Evolutionary conservation across 2,113 vertebrate species (phyloP).

Genomic region (Hippoglossus stenolepis): DNA sequence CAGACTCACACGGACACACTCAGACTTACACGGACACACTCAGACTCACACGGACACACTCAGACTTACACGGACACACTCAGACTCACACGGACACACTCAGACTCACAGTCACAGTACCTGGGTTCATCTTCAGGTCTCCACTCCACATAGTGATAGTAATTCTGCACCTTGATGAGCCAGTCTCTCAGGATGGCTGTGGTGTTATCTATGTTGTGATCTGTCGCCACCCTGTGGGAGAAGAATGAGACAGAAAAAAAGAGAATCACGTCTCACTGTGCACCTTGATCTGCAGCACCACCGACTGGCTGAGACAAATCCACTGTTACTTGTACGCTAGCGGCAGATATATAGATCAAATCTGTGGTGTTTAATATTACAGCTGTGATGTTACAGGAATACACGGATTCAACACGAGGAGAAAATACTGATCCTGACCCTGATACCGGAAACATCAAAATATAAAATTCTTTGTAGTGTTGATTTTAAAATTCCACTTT

Average conservation of each 20-base stretch:
- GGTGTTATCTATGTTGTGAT: constrained; percentile 90
- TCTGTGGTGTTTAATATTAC: neutral
- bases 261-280: neutral
- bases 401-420: neutral
- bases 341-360: neutral
- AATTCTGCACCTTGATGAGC: constrained; percentile 86
- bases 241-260: neutral
- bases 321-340: neutral
- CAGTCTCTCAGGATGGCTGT: constrained; percentile 87
- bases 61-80: too few relatives aligned
- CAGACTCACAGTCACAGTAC: too few relatives aligned
- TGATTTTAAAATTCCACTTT: constrained; percentile 15
- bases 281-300: neutral
- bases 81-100: too few relatives aligned
- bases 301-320: neutral
- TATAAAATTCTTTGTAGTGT: too few relatives aligned
- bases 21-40: neutral
- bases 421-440: too few relatives aligned
- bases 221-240: constrained; percentile 89
- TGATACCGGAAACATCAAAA: too few relatives aligned
- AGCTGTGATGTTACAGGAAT: neutral
- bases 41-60: too few relatives aligned
- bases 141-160: constrained; percentile 93
- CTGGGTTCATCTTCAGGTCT: constrained; percentile 86
- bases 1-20: constrained; percentile 17